Base-by-base conservation (phyloP, 2,888 invertebrate species). In the Drosophila basisetae region DNA sequence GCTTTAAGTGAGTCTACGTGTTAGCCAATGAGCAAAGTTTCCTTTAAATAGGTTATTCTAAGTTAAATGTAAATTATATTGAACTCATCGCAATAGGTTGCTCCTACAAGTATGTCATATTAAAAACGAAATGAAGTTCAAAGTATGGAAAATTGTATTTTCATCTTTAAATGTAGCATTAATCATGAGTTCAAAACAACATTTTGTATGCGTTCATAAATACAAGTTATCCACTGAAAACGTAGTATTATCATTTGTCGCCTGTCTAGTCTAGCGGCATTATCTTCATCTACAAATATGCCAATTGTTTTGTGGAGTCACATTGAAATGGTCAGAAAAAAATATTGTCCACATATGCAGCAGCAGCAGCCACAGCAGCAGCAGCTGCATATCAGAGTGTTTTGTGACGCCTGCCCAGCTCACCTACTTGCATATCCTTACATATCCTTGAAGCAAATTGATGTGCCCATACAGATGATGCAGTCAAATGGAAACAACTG, bases 401-500 rank as follows among this genome's bases (percentile, higher is more conserved):
- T 18, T 28, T 55, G 25, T n/a, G 39, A 25, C 37, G 28, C 6
- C 37, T 56, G 30, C 10, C 28, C 56, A 56, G n/a, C 9, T 30
- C 41, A 16, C 31, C n/a, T 31, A 4, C n/a, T 50, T 43, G 31
- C 30, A 52, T 62, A 59, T 52, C 47, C 53, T 65, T 68, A 60
- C 30, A 50, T 59, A 53, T 82, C 84, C 87, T 69, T 73, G 39
- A 68, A 56, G 55, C 56, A 63, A 79, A 71, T 80, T 89, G 78
- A 86, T 83, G 71, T 67, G 55, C 58, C 87, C 84, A 86, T 78
- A 76, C 84, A 84, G 78, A 56, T 61, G 54, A 54, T 39, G 76
- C 89, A 83, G 64, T 86, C 78, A 68, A 50, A 56, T 89, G 84
- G 84, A 84, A 84, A 73, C 60, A 76, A 53, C 82, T 60, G 55